Conservation (phyloP, 2,888 invertebrate species). For the Chouioia cunea region DNA sequence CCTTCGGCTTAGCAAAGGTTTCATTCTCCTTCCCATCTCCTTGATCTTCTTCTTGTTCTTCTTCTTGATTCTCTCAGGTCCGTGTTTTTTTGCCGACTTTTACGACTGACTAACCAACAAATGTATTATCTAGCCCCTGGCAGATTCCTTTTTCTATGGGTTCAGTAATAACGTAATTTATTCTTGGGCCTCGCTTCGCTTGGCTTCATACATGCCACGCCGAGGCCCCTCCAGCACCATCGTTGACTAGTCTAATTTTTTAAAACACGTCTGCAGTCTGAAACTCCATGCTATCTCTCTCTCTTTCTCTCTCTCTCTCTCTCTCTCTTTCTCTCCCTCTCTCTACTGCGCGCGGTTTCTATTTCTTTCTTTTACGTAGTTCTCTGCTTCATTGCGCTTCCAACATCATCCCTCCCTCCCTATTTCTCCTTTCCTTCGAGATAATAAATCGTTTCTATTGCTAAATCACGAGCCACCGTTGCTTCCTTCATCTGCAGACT, state of each 20-base stretch:
- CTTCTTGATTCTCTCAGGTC: constrained; percentile 7
- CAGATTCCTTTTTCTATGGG: constrained; percentile 52
- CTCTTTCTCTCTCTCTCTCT: constrained; percentile 12
- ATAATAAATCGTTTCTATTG: constrained; percentile 42
- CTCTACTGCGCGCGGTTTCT: neutral
- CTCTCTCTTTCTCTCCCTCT: neutral
- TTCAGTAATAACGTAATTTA: constrained; percentile 56
- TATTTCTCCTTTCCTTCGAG: constrained; percentile 5
- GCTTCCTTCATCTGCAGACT: constrained; percentile 14
- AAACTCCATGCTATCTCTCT: neutral
- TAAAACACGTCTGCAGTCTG: constrained; percentile 50
- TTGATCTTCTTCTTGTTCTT: neutral
- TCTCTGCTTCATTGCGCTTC: too few species aligned
- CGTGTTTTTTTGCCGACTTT: constrained; percentile 44
- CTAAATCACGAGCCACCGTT: constrained; percentile 30
- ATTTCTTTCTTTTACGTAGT: neutral
- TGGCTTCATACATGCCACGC: constrained; percentile 29
- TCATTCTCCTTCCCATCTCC: neutral
- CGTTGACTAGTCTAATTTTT: constrained; percentile 48
- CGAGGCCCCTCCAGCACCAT: constrained; percentile 26
- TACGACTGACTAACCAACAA: constrained; percentile 53
- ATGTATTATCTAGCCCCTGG: constrained; percentile 59
- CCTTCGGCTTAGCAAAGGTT: constrained; percentile 23
- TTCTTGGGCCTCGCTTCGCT: constrained; percentile 50
- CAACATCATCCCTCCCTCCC: neutral